Percentiles rank a stretch among this genome's conserved stretches.
phyloP scores from a whole-genome alignment of 2,797 vertebrate genomes.

The Tamandua tetradactyla region DNA sequence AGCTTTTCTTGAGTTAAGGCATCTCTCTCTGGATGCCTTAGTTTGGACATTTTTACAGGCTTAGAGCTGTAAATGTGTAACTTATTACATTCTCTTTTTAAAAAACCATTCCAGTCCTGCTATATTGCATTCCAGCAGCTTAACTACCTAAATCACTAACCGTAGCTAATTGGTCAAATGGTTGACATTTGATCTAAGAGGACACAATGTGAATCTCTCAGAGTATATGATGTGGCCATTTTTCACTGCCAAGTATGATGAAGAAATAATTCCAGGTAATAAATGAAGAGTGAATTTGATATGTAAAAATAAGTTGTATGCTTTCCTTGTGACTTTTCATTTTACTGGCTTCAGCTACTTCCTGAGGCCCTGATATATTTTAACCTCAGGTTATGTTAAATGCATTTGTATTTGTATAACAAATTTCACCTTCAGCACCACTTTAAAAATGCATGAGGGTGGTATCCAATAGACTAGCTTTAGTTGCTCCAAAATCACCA shows the following conservation, averaged over 20 bases:
- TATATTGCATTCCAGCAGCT: no score
- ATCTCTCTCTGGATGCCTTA: no score
- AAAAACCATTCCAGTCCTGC: no score
- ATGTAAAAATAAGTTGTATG: neutral
- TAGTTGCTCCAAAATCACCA: conserved; percentile 34
- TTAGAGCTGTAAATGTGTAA: no score
- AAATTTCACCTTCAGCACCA: conserved; percentile 23
- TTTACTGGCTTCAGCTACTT: neutral
- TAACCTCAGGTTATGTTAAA: conserved; percentile 23
- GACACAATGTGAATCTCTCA: neutral
- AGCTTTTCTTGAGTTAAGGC: no score
- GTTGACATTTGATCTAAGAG: neutral
- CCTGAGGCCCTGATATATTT: neutral
- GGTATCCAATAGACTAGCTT: neutral
- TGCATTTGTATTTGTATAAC: neutral
- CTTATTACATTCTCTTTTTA: no score
- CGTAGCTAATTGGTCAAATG: neutral
- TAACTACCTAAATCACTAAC: no score
- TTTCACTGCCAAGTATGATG: neutral
- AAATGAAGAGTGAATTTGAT: neutral
- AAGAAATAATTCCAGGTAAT: neutral
- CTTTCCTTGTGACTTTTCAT: neutral
- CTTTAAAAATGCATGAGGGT: conserved; percentile 27
- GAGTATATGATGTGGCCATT: neutral
- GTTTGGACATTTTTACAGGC: no score